These are phyloP conservation scores for Abrostola tripartita DNA, from an alignment of 2,888 invertebrate species.

Conservation along the genomic window DNA sequence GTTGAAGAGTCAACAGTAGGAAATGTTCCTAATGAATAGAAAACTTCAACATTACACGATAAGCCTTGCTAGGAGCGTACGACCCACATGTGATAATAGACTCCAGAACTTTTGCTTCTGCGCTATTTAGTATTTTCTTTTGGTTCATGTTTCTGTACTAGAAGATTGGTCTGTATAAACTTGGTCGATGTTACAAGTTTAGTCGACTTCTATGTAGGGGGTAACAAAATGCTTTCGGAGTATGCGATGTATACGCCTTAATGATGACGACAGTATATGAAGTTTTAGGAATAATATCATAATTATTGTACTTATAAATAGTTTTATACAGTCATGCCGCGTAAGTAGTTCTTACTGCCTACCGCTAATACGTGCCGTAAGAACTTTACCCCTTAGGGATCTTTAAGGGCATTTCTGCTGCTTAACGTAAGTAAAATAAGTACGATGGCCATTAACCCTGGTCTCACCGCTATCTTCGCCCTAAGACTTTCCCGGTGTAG, in stretches of 20 bases:
- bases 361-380: no score
- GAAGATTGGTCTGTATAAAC: neutral
- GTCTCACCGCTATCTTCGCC: no score
- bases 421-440: no score
- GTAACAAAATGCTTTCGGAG: neutral
- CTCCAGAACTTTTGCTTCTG: conserved; percentile 6
- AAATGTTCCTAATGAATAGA: conserved; percentile 15
- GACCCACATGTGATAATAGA: conserved; percentile 11
- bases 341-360: no score
- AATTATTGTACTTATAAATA: no score
- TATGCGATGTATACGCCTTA: neutral
- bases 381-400: no score
- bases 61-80: conserved; percentile 2
- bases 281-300: neutral
- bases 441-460: no score
- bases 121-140: conserved; percentile 1
- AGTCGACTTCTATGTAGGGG: neutral
- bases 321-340: no score
- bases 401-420: no score
- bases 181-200: neutral
- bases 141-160: neutral
- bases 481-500: no score
- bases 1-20: conserved; percentile 8
- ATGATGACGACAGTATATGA: neutral
- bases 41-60: conserved; percentile 22